These are phyloP conservation scores for Apteryx mantelli DNA, from an alignment of 2,113 vertebrate genomes.

Conservation along the genomic window DNA sequence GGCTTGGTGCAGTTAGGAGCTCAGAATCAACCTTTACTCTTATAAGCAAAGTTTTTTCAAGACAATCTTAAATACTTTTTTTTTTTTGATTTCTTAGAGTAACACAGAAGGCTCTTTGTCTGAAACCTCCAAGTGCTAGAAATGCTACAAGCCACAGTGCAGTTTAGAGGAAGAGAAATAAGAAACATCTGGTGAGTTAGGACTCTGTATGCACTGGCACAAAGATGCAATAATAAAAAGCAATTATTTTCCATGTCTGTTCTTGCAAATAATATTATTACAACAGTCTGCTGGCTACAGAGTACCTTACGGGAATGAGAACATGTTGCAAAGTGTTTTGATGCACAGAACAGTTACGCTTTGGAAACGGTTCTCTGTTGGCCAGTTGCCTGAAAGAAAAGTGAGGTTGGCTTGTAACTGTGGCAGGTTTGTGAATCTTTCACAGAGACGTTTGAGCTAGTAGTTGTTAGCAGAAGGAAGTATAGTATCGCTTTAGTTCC, in stretches of 20 bases:
- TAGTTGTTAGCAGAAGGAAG: not conserved
- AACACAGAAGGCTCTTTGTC: constrained; percentile 67
- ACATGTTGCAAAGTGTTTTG: constrained; percentile 67
- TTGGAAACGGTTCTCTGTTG: constrained; percentile 62
- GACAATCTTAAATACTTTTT: constrained; percentile 13
- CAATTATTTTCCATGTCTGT: constrained; percentile 64
- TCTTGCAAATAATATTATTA: constrained; percentile 76
- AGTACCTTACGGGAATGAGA: constrained; percentile 53
- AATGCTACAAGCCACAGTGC: constrained; percentile 6
- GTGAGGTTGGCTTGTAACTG: not conserved
- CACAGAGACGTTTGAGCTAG: not conserved
- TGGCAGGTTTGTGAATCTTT: constrained; percentile 30
- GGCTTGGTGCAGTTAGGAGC: not conserved
- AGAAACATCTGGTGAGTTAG: constrained; percentile 76
- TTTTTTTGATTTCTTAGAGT: constrained; percentile 40
- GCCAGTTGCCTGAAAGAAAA: constrained; percentile 39
- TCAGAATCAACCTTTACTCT: not conserved
- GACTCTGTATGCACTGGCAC: constrained; percentile 55
- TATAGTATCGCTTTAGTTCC: not conserved
- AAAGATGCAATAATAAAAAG: constrained; percentile 65
- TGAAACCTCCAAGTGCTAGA: constrained; percentile 53
- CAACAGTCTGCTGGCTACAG: constrained; percentile 73
- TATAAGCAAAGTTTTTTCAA: not conserved
- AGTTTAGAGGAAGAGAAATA: constrained; percentile 71
- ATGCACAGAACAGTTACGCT: constrained; percentile 64